Evolutionary conservation across 2,888 invertebrate genomes (phyloP).

Genomic region (Alloscopus bannaensis): DNA sequence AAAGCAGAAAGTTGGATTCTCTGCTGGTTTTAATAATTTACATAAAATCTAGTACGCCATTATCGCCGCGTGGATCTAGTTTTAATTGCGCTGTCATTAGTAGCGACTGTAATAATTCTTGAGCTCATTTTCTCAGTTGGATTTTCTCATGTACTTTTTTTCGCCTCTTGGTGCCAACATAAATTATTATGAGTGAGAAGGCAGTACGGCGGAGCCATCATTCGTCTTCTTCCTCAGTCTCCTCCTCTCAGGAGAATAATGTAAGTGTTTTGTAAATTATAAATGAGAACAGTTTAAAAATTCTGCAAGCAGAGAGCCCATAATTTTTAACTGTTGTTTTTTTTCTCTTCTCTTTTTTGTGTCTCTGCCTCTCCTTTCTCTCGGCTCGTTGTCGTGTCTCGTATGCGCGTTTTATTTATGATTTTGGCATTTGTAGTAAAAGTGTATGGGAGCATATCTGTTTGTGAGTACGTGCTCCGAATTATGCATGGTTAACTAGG

Average conservation of each 20-base stretch:
- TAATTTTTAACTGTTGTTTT: conserved; percentile 8
- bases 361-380: background rate
- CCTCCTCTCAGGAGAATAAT: conserved; percentile 45
- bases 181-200: conserved; percentile 51
- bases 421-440: background rate
- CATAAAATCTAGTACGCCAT: no score
- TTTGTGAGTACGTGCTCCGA: conserved; percentile 55
- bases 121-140: conserved; percentile 30
- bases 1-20: no score
- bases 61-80: no score
- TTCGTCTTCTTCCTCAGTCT: conserved; percentile 29
- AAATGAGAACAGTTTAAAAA: conserved; percentile 39
- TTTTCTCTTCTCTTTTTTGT: conserved; percentile 6
- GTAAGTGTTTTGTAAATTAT: conserved; percentile 58
- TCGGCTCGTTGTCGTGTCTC: background rate
- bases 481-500: conserved; percentile 46
- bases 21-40: no score
- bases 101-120: background rate
- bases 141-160: no score
- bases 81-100: background rate
- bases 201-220: conserved; percentile 14
- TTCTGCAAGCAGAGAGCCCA: conserved; percentile 13
- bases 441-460: background rate
- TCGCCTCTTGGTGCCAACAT: no score
- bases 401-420: conserved; percentile 19